Base-by-base conservation (phyloP, 2,888 invertebrate species). In the Andrena marginata region DNA sequence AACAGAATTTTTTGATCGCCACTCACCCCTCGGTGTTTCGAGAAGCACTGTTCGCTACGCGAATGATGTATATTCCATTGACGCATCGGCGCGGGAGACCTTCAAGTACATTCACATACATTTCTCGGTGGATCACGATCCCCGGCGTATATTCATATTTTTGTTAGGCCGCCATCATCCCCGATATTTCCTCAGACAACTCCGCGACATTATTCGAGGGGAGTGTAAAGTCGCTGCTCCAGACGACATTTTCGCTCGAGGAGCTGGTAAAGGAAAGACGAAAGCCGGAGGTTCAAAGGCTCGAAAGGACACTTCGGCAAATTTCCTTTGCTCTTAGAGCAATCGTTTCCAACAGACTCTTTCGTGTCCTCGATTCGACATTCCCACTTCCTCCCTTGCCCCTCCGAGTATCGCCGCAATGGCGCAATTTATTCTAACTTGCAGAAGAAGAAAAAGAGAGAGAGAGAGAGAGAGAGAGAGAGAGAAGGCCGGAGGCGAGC, bases 341-440 rank as follows among this genome's bases (percentile, higher is more conserved):
- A 35, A 73, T n/a, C 29, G 35, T 16, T 59, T n/a, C 56, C 33
- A 48, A 42, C 69, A 20, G 48, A 23, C 35, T 79, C 56, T 29
- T 54, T 23, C 16, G 31, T 13, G 26, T 23, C 31, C 10, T 8
- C 29, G 56, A 42, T n/a, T 56, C 64, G 73, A 65, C 60, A 20
- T 35, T 73, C 26, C 56, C 26, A 72, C 72, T 26, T 20, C 42
- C 42, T 13, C 42, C 42, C 13, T 42, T 20, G 65, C 31, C 68
- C 23, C 23, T 54, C 35, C 33, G 31, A 56, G 60, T 73, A 65
- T 56, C 65, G 35, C 42, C 20, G 56, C 54, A 65, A 65, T 73
- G 64, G 64, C 42, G 56, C 65, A 59, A 73, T 73, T 73, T 65
- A 73, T 73, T 73, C 56, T 49, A 54, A 31, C 42, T 59, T 59